Base-by-base conservation (phyloP, 2,888 invertebrate species). In the Marronus borbonicus region DNA sequence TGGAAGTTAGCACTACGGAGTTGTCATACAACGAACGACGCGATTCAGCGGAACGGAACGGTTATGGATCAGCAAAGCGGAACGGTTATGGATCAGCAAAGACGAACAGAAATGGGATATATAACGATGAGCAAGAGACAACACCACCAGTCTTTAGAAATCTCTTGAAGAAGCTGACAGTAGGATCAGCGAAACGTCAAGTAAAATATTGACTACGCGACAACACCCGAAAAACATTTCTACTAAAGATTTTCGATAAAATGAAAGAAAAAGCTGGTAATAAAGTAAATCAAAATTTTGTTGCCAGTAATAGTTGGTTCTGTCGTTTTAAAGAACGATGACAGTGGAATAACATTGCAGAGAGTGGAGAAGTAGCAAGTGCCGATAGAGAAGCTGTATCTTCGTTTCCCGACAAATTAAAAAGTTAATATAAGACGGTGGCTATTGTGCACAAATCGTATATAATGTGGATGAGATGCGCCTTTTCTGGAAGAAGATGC, bases 401-500 rank as follows among this genome's bases (percentile, higher is more conserved):
- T 60, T 60, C 10, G 3, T 60, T 60, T 60, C 60, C 28, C 20
- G 60, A 17, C 4, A 60, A 5, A 60, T 10, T 60, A 4, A 20
- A 60, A 10, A 10, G 3, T 12, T 28, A 1, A 60, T 60, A 52
- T 17, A 52, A 52, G 17, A 52, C 14, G 52, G 14, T 52, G 17
- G 14, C 17, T 52, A 52, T 14, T 14, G 52, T 14, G 24, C 24
- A 24, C 24, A 1, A 24, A 24, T 2, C 2, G 24, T 2, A 24
- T 24, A 2, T 1, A 66, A 36, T 3, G 66, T 36, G 44, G 36
- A 66, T 66, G 66, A 66, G 66, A 66, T 20, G 5, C 3, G 17
- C 14, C 66, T 20, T 0, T 66, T 36, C 31, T 12, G 66, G 66
- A 66, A 60, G 60, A 20, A 65, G 64, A 24, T 65, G 64, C 64